Base-by-base conservation (phyloP, 2,113 vertebrate genomes). In the Haemorhous mexicanus region DNA sequence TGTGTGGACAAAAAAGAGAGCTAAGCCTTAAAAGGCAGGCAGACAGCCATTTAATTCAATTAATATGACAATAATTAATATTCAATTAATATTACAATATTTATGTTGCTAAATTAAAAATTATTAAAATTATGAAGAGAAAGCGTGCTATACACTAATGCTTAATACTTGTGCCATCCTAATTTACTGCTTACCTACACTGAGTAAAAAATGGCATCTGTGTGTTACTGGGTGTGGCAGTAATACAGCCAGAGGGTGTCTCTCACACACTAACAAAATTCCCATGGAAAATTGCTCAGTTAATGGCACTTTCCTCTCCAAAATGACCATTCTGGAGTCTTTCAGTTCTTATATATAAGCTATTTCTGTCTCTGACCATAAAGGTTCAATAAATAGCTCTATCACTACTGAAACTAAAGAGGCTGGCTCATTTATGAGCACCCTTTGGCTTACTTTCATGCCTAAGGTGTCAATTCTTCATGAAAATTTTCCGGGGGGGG, bases 401-500 rank as follows among this genome's bases (percentile, higher is more conserved):
- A 8, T 46, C 46, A 15, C 28, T 37, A 62, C 23, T 33, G 50
- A 91, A 81, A 59, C 26, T 24, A 24, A 85, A 83, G 46, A 76
- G 16, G 11, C 11, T 72, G 41, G 10, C 7, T 92, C 22, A 49
- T 88, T 89, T 86, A 22, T 1, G 0, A 18, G 16, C 16, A 18
- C 5, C 16, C 53, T 77, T 59, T 69, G 37, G 56, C 30, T 66
- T 30, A 12, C 3, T 53, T 91, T 82, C 52, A n/a, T 63, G 19
- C 10, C 10, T 33, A 43, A 78, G 3, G 7, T 67, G 61, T 78
- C 28, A 73, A n/a, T 66, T 86, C 7, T 22, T 69, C 33, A 17
- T 16, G 10, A 84, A 59, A 33, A 33, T 67, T 67, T 63, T 56
- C 26, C 6, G 9, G 0, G 0, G 10, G 9, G 8, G 2, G 2